phyloP scores from a whole-genome alignment of 2,113 vertebrate genomes.

The Nycticorax nycticorax region DNA sequence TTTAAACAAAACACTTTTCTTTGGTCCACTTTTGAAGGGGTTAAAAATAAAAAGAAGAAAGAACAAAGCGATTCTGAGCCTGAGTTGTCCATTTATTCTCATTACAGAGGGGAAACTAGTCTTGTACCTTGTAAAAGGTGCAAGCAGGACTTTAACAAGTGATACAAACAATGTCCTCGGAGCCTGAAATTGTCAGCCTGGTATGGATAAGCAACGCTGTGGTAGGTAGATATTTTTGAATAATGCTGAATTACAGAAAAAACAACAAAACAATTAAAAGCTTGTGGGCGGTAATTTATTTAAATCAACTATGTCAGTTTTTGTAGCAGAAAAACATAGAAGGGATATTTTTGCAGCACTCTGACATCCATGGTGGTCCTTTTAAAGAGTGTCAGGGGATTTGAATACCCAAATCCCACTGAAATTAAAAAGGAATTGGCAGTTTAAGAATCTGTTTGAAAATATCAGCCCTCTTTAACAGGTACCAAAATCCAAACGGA shows the following conservation, averaged over 20 bases:
- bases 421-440: neutral
- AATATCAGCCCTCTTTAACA: neutral
- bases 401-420: neutral
- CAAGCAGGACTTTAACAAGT: neutral
- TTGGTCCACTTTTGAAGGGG: rapidly evolving
- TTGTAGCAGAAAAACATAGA: neutral
- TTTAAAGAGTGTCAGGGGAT: neutral
- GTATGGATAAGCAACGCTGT: neutral
- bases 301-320: neutral
- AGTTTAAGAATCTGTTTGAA: neutral
- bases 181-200: neutral
- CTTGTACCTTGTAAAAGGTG: neutral
- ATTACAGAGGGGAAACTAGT: neutral
- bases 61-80: neutral
- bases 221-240: neutral
- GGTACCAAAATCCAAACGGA: neutral
- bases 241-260: neutral
- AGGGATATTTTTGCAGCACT: neutral
- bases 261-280: conserved; percentile 5
- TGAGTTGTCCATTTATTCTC: neutral
- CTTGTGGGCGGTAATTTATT: neutral
- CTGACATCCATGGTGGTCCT: neutral
- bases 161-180: neutral
- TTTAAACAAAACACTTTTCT: neutral
- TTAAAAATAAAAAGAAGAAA: neutral